Evolutionary conservation across 2,113 vertebrate species (phyloP).

Genomic region (Stictonetta naevosa): DNA sequence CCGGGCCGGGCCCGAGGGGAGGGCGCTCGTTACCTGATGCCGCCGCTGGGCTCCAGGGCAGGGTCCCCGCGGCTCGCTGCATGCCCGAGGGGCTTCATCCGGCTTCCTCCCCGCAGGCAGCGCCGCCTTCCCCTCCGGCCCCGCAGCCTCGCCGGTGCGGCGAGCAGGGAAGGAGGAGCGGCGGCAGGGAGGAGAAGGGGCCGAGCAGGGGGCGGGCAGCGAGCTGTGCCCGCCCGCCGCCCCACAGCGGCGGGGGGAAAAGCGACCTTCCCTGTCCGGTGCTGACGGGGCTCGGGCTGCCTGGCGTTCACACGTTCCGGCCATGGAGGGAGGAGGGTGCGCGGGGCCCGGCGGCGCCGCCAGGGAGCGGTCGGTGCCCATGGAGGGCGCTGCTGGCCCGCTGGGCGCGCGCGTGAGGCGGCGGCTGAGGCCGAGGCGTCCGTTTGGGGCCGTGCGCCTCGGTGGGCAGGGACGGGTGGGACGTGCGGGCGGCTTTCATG

Average conservation of each 20-base stretch:
- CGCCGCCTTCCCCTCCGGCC: neutral
- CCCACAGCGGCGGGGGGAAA: too few relatives aligned
- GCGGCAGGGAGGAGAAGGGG: neutral
- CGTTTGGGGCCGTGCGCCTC: too few relatives aligned
- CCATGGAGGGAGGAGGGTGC: neutral
- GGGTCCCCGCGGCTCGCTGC: neutral
- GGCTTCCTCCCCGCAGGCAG: neutral
- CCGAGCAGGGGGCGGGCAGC: neutral
- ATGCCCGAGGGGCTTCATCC: slow-evolving; percentile 21
- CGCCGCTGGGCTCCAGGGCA: neutral
- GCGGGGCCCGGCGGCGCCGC: neutral
- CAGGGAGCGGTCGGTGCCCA: neutral
- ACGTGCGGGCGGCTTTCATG: neutral
- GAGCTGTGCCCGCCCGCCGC: neutral
- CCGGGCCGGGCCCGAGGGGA: neutral
- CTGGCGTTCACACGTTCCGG: too few relatives aligned
- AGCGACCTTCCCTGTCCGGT: fast-evolving
- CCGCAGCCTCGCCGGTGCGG: neutral
- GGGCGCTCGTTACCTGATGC: slow-evolving; percentile 59
- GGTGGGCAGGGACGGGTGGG: neutral
- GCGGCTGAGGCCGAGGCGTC: too few relatives aligned
- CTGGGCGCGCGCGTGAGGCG: neutral
- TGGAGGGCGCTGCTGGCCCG: neutral
- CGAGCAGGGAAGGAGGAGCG: neutral
- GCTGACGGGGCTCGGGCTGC: neutral